Evolutionary conservation across 2,888 invertebrate species (phyloP).

Genomic region (Yponomeuta plumbellus): DNA sequence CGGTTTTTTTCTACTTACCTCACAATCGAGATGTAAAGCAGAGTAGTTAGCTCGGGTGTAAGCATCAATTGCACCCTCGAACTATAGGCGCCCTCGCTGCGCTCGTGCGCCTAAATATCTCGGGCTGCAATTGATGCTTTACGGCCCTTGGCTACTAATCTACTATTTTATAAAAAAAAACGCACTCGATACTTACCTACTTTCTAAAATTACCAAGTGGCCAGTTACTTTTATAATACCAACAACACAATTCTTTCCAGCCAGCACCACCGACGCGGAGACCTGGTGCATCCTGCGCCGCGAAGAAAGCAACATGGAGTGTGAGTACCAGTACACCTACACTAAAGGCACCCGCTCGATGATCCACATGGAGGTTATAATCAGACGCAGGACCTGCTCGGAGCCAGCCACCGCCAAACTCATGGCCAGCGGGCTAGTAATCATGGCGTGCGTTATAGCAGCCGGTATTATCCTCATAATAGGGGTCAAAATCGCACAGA

Average conservation of each 20-base stretch:
- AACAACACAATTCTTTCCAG: neutral
- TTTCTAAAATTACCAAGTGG: no score
- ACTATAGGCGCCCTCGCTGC: no score
- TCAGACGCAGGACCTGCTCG: conserved; percentile 52
- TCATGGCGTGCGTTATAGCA: conserved; percentile 63
- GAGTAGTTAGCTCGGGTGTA: no score
- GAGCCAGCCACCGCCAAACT: conserved; percentile 54
- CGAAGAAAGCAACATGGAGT: conserved; percentile 44
- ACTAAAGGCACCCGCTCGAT: conserved; percentile 40
- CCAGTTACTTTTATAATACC: no score
- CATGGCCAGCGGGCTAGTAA: conserved; percentile 48
- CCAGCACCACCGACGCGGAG: conserved; percentile 37
- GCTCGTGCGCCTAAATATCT: no score
- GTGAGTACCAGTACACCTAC: conserved; percentile 63
- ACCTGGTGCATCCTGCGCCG: conserved; percentile 52
- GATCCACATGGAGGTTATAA: conserved; percentile 51
- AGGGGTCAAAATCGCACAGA: conserved; percentile 54
- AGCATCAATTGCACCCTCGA: no score
- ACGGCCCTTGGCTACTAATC: no score
- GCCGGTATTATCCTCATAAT: conserved; percentile 63
- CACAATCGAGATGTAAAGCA: no score
- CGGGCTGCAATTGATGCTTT: no score
- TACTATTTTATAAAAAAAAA: no score
- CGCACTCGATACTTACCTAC: no score
- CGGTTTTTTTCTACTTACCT: no score